phyloP scores from a whole-genome alignment of 2,113 vertebrate genomes.

The Taurulus bubalis region DNA sequence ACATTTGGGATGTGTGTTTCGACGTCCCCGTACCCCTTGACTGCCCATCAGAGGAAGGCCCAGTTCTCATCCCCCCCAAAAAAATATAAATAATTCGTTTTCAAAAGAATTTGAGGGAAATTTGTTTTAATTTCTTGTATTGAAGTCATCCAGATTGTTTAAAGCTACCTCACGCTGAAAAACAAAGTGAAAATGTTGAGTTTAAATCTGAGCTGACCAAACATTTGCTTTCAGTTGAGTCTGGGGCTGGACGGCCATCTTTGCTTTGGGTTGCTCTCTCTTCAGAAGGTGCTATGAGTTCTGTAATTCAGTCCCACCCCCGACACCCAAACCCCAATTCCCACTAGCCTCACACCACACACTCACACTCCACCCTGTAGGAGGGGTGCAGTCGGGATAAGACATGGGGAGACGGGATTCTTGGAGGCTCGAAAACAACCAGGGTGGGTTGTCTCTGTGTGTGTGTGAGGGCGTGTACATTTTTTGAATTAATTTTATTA shows the following conservation, averaged over 20 bases:
- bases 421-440: constrained; percentile 50
- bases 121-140: constrained; percentile 70
- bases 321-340: constrained; percentile 52
- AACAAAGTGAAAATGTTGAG: constrained; percentile 75
- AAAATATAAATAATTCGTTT: constrained; percentile 32
- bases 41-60: constrained; percentile 75
- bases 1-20: constrained; percentile 76
- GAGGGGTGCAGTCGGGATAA: constrained; percentile 58
- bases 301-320: constrained; percentile 58
- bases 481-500: constrained; percentile 84
- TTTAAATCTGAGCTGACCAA: constrained; percentile 71
- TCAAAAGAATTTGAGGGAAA: constrained; percentile 65
- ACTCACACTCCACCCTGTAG: constrained; percentile 81
- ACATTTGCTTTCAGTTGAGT: constrained; percentile 67
- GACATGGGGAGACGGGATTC: constrained; percentile 64
- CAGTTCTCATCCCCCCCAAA: constrained; percentile 39
- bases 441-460: constrained; percentile 82
- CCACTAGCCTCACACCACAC: constrained; percentile 82
- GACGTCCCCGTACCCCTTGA: constrained; percentile 60
- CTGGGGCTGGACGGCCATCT: constrained; percentile 69
- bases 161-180: constrained; percentile 82
- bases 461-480: constrained; percentile 86
- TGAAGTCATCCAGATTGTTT: constrained; percentile 81
- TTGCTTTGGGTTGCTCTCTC: constrained; percentile 79
- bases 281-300: constrained; percentile 85